Evolutionary conservation across 2,797 vertebrate genomes (phyloP).

Genomic region (Bradypus variegatus): DNA sequence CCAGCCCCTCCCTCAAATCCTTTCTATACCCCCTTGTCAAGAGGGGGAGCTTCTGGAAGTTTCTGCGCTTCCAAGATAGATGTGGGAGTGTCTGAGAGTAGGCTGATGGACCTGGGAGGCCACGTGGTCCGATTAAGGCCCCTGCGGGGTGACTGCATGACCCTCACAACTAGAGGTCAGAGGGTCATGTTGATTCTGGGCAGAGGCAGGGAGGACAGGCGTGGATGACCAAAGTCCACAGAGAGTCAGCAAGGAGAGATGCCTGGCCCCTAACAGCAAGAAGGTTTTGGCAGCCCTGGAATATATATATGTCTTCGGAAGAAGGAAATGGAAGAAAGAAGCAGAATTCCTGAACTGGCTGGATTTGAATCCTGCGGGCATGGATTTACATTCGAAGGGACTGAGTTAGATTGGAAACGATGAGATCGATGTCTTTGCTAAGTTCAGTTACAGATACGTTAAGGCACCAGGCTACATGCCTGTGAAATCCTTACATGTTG

Average conservation of each 20-base stretch:
- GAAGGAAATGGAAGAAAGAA: neutral
- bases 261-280: neutral
- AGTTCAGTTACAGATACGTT: neutral
- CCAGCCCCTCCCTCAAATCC: no score
- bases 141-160: neutral
- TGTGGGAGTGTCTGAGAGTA: neutral
- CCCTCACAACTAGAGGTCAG: neutral
- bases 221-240: neutral
- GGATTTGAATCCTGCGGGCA: neutral
- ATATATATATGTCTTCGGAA: fast-evolving
- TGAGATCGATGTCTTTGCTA: neutral
- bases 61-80: neutral
- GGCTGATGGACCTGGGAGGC: neutral
- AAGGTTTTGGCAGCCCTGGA: neutral
- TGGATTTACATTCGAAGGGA: neutral
- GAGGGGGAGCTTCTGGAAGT: neutral
- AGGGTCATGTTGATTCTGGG: neutral
- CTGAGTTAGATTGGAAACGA: neutral
- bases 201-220: neutral
- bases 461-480: neutral
- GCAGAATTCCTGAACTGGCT: no score
- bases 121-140: neutral
- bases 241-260: fast-evolving
- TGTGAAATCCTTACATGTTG: neutral
- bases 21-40: neutral